These are phyloP conservation scores for Potamarius usumacintae DNA, from an alignment of 2,113 vertebrate species.

Conservation along the genomic window DNA sequence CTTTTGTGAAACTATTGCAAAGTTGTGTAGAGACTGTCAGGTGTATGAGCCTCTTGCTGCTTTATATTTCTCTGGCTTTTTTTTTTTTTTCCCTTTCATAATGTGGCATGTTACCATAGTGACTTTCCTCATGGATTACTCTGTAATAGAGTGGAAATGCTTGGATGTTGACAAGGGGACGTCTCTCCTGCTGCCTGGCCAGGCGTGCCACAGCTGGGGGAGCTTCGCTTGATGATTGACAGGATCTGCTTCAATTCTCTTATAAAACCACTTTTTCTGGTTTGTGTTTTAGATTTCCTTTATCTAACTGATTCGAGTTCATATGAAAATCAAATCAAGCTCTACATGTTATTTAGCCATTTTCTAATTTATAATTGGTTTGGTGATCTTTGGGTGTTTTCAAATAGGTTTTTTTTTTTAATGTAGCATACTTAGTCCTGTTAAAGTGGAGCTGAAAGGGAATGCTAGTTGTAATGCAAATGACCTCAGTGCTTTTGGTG, in stretches of 20 bases:
- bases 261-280: background rate
- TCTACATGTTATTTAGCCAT: background rate
- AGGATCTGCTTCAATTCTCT: constrained; percentile 17
- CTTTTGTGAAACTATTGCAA: constrained; percentile 34
- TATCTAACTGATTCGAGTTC: background rate
- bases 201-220: constrained; percentile 50
- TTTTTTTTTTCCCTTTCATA: constrained; percentile 50
- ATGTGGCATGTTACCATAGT: constrained; percentile 72
- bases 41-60: constrained; percentile 44
- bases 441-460: background rate
- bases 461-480: background rate
- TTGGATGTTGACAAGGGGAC: constrained; percentile 58
- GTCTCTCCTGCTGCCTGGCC: constrained; percentile 54
- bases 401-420: background rate
- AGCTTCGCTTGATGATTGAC: constrained; percentile 52
- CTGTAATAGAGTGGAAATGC: constrained; percentile 73
- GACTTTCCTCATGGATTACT: constrained; percentile 72
- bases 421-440: background rate
- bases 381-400: background rate
- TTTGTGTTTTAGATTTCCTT: constrained; percentile 20
- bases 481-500: background rate
- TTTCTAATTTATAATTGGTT: background rate
- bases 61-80: constrained; percentile 55
- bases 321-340: background rate
- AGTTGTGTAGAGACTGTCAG: constrained; percentile 45